Evolutionary conservation across 2,888 invertebrate species (phyloP).

Genomic region (Chydorus sphaericus): DNA sequence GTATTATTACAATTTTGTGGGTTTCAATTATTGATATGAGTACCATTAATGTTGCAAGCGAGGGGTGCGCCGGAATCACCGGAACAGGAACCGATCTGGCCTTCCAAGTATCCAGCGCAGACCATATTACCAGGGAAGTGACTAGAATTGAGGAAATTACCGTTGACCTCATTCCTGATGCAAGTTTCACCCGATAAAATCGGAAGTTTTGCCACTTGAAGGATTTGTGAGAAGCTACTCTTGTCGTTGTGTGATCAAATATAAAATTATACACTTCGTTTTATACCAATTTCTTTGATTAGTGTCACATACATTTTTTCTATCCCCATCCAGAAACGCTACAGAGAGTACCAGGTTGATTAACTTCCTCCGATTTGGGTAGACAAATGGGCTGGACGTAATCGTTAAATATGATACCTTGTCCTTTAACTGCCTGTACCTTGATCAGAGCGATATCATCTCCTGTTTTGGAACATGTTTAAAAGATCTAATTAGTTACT

Average conservation of each 20-base stretch:
- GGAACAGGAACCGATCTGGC: constrained; percentile 60
- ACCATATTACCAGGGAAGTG: constrained; percentile 56
- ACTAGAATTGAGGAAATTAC: constrained; percentile 42
- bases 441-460: background rate
- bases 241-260: constrained; percentile 32
- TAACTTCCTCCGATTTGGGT: constrained; percentile 34
- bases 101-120: constrained; percentile 59
- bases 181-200: constrained; percentile 45
- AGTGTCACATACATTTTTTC: constrained; percentile 32
- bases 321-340: constrained; percentile 69
- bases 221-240: constrained; percentile 40
- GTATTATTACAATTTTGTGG: no score
- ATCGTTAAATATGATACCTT: background rate
- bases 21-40: no score
- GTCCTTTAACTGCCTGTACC: background rate
- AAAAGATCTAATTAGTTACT: no score
- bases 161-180: constrained; percentile 42
- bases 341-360: constrained; percentile 43
- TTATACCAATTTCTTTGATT: background rate
- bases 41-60: constrained; percentile 46
- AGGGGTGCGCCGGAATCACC: constrained; percentile 71
- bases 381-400: constrained; percentile 50
- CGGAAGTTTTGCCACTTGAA: constrained; percentile 48
- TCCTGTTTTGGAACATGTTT: background rate
- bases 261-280: background rate